Percentiles rank a stretch among this genome's conserved stretches.
Conservation (phyloP, 2,888 invertebrate genomes). For the Cantharis nigra region DNA sequence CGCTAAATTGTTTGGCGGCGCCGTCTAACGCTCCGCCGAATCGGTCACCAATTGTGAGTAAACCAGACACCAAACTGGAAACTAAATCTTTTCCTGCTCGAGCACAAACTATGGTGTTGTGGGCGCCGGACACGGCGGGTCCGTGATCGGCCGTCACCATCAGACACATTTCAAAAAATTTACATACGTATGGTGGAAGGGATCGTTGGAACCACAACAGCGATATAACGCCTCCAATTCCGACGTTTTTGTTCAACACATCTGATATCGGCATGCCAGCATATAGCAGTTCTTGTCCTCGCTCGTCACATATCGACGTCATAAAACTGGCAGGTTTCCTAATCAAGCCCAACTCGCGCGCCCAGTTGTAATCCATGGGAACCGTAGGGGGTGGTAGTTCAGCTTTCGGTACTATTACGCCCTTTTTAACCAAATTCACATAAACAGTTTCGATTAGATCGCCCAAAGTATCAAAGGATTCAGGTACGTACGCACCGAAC, state of each 20-base stretch:
- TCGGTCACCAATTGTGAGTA: conserved; percentile 96
- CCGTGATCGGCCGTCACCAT: conserved; percentile 99
- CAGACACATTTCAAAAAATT: conserved; percentile 98
- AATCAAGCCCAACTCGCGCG: conserved; percentile 95
- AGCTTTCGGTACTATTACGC: conserved; percentile 82
- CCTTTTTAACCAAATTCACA: conserved; percentile 75
- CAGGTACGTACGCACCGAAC: conserved; percentile 89
- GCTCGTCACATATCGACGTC: conserved; percentile 98
- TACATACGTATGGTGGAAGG: conserved; percentile 90
- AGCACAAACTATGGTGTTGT: conserved; percentile 96
- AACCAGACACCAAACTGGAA: conserved; percentile 89
- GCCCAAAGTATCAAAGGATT: conserved; percentile 89
- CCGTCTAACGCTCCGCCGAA: conserved; percentile 98
- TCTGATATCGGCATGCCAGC: conserved; percentile 82
- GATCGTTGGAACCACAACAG: conserved; percentile 98
- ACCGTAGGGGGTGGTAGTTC: conserved; percentile 98
- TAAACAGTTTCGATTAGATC: conserved; percentile 78
- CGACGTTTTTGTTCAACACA: conserved; percentile 91
- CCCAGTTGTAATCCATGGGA: conserved; percentile 99
- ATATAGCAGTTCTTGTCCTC: conserved; percentile 95
- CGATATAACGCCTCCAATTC: conserved; percentile 96
- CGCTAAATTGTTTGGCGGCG: conserved; percentile 96
- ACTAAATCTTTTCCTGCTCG: conserved; percentile 98
- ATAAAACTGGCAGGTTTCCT: conserved; percentile 99
- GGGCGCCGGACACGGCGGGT: conserved; percentile 97